Conservation (phyloP, 1,140 invertebrate genomes). For the Musca vetustissima region DNA sequence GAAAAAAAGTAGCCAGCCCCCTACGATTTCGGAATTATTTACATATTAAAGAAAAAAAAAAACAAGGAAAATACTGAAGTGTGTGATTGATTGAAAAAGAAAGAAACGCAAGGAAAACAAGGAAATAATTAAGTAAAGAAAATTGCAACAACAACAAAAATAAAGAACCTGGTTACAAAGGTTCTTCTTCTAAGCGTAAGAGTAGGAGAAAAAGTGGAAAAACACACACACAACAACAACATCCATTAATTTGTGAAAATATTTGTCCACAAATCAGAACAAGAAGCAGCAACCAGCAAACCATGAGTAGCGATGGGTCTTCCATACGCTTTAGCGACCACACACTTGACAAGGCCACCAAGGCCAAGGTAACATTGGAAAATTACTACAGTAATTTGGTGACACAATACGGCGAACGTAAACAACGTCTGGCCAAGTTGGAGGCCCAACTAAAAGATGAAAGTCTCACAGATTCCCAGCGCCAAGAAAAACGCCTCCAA, state of each 20-base stretch:
- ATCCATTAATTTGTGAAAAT: background rate
- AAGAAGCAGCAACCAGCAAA: background rate
- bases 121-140: too few relatives aligned
- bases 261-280: background rate
- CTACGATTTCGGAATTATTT: background rate
- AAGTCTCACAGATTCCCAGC: constrained; percentile 80
- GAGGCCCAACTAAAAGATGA: constrained; percentile 95
- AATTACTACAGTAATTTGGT: constrained; percentile 99
- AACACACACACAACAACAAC: too few relatives aligned
- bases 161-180: too few relatives aligned
- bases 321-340: constrained; percentile 90
- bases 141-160: too few relatives aligned
- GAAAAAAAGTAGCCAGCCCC: background rate
- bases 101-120: background rate
- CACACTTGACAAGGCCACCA: constrained; percentile 97
- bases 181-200: too few relatives aligned
- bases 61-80: background rate
- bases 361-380: constrained; percentile 97
- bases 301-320: constrained; percentile 53
- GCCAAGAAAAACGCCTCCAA: constrained; percentile 85
- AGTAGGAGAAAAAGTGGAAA: too few relatives aligned
- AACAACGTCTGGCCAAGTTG: constrained; percentile 87
- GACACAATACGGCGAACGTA: constrained; percentile 94
- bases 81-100: background rate
- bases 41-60: too few relatives aligned